phyloP scores from a whole-genome alignment of 2,797 vertebrate species.

The Tinamus major region DNA sequence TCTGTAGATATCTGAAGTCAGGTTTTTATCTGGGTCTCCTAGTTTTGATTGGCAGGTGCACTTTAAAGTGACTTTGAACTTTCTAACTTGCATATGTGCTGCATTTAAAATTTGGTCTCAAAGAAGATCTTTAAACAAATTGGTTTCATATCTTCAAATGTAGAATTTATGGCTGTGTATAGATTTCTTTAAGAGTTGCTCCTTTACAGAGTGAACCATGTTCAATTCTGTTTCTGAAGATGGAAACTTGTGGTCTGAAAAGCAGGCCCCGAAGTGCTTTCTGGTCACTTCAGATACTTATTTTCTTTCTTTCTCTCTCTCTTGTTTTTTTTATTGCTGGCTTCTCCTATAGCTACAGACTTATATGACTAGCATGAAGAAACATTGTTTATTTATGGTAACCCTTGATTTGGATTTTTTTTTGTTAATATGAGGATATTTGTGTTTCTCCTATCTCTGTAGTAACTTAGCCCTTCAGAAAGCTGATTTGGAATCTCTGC shows the following conservation, averaged over 20 bases:
- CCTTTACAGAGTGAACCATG: rapidly evolving
- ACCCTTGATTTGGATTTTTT: neutral
- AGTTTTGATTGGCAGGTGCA: neutral
- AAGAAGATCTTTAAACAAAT: neutral
- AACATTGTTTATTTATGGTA: neutral
- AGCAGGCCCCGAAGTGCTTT: neutral
- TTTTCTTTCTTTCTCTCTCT: neutral
- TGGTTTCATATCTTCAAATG: neutral
- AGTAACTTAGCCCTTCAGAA: neutral
- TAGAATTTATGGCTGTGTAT: neutral
- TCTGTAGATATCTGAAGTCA: neutral
- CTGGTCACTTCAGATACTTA: neutral
- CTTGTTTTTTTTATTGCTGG: neutral
- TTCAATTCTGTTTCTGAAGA: neutral
- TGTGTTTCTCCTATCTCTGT: neutral
- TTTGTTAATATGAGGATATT: neutral
- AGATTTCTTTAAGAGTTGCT: neutral
- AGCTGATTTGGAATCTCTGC: constrained; percentile 7
- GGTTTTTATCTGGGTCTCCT: neutral
- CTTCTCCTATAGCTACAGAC: neutral
- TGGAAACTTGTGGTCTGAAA: neutral
- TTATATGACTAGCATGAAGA: neutral
- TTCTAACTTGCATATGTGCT: neutral
- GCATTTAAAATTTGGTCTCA: neutral
- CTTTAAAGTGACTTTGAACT: neutral